Evolutionary conservation across 2,888 invertebrate genomes (phyloP), one percentile per base, ranked within the genome.

Genomic region (Odontothrips loti): DNA sequence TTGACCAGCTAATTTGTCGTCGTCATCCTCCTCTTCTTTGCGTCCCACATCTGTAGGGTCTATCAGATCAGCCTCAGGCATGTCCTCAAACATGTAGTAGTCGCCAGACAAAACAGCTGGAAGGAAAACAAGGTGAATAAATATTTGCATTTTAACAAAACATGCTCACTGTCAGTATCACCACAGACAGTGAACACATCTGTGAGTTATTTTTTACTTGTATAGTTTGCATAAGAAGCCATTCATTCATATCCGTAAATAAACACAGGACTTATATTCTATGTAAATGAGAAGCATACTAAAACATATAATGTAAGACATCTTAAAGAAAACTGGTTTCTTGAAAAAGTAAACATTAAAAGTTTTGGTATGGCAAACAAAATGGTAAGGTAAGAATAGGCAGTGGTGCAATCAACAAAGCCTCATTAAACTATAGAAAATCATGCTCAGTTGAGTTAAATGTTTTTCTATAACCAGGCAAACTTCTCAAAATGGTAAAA

Each of bases 1-100:
- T 85, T 83, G 87, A 83, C 84, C 86, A 85, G 83, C 84, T 43
- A 81, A 84, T 58, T 83, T 87, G 51, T 90, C 90, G 82, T 90
- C 90, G 79, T 88, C 88, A 47, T 91, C 91, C 43, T 91, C 90
- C 48, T 90, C 90, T 79, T 91, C 91, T 29, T 75, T 75, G 68
- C 68, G 68, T 27, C 68, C 68, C 23, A 75, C 68, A 23, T 75
- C 27, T 12, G 68, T 75, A 12, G 68, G 68, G 23, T 75, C 68
- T 23, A 75, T 27, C 9, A 75, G 27, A 12, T 75, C 68, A 27
- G 68, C 68, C 94, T 94, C 94, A 85, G 94, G 94, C 86, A 95
- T 91, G 84, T 98, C 97, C 86, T 98, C 98, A 89, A 99, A 99
- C 97, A 99, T 97, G 89, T 98, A 99, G 89, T 99, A 99, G 89